A percentile compares a stretch with the other conserved stretches of the same genome.
These are phyloP conservation scores for Centropyge bicolor DNA, from an alignment of 2,797 vertebrate genomes.

Conservation along the genomic window DNA sequence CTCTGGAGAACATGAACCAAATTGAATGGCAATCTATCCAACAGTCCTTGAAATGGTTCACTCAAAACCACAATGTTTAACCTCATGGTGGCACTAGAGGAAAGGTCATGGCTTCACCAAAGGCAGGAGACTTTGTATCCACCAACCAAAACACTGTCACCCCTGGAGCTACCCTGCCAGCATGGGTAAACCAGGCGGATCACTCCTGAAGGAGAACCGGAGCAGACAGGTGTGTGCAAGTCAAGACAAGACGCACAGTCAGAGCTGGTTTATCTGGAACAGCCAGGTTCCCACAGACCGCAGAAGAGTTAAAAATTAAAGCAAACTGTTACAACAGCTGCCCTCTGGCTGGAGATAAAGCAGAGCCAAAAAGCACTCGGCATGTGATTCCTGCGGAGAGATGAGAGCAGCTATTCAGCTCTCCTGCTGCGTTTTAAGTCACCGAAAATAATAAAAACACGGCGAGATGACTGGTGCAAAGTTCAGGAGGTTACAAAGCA, in stretches of 20 bases:
- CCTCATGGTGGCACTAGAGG: no score
- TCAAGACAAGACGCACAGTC: neutral
- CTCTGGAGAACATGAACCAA: neutral
- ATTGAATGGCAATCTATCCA: no score
- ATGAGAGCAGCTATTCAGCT: slow-evolving; percentile 8
- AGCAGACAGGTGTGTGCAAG: slow-evolving; percentile 9
- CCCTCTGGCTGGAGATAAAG: slow-evolving; percentile 34
- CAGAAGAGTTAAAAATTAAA: slow-evolving; percentile 58
- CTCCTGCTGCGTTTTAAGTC: neutral
- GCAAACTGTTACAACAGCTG: slow-evolving; percentile 32
- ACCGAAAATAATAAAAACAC: slow-evolving; percentile 7
- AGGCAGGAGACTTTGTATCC: no score
- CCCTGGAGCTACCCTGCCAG: no score
- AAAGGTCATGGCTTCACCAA: no score
- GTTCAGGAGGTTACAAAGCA: slow-evolving; percentile 20
- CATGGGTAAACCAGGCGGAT: no score
- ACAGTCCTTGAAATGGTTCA: neutral
- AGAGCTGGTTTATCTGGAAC: slow-evolving; percentile 28
- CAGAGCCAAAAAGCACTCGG: neutral
- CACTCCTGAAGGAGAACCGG: neutral
- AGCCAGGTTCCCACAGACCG: neutral
- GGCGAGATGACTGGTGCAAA: slow-evolving; percentile 32
- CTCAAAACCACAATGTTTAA: neutral
- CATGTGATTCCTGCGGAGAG: neutral
- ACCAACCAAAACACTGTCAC: no score